A percentile compares a stretch with the other conserved stretches of the same genome.
Evolutionary conservation across 2,113 vertebrate genomes (phyloP).

Genomic region (Uria aalge): DNA sequence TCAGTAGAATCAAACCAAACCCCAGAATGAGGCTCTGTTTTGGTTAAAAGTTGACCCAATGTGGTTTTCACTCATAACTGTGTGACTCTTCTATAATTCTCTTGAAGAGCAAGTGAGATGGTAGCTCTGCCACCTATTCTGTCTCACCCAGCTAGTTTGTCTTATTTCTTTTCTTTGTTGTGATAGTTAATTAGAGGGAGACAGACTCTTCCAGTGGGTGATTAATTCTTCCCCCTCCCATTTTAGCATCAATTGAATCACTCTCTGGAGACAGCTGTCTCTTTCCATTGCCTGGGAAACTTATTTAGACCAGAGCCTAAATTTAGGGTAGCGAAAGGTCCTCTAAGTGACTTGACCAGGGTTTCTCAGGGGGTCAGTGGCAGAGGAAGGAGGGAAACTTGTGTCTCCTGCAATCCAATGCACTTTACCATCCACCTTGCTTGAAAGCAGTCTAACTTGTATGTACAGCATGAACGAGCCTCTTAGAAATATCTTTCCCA

Average conservation of each 20-base stretch:
- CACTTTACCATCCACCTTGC: background rate
- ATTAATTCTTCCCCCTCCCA: background rate
- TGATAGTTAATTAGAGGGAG: background rate
- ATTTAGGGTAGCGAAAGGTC: background rate
- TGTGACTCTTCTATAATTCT: background rate
- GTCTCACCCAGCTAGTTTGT: background rate
- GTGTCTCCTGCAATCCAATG: background rate
- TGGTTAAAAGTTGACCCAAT: background rate
- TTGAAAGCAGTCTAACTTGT: background rate
- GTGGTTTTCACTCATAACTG: background rate
- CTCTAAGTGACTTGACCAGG: background rate
- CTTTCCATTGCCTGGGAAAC: constrained; percentile 4
- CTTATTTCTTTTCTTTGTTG: background rate
- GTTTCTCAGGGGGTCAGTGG: background rate
- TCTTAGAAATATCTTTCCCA: background rate
- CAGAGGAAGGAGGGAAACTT: background rate
- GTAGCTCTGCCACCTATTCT: background rate
- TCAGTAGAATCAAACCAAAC: background rate
- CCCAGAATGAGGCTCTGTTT: background rate
- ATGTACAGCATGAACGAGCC: background rate
- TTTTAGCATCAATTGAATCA: background rate
- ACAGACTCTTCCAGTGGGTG: background rate
- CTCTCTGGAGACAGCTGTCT: background rate
- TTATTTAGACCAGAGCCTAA: background rate
- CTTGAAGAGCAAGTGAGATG: background rate